Evolutionary conservation across 2,113 vertebrate species (phyloP), one percentile per base, ranked within the genome.

Genomic region (Ammodytes marinus): DNA sequence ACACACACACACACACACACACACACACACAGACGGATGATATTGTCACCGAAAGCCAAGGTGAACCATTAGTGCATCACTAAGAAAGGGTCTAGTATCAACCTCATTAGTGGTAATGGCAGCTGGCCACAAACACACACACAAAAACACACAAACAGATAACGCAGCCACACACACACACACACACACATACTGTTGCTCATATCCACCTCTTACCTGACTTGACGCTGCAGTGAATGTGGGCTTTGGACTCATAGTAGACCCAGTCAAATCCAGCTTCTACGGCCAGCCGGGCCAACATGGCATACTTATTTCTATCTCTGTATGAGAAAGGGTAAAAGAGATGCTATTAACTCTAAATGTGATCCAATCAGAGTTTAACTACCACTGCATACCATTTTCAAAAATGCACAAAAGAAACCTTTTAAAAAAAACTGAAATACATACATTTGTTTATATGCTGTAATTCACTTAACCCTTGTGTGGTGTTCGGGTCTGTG

Each of bases 191-290:
- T 58, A 12, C 60, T 27, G 5, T 4, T 4, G 46, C 9, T 76
- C 53, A 47, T 8, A 74, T 43, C 6, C 27, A 9, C 65, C 3
- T 74, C 95, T 90, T 95, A 99, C 98, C 98, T 92, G 98, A 99
- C 88, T 99, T 99, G 89, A 99, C 98, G 0, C 97, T 98, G 87
- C 97, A 98, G 93, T 98, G 97, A 83, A 98, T 95, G 80, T 98
- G 97, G 0, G 95, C 96, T 93, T 98, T 98, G 88, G 97, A 98
- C 90, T 98, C 97, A 0, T 97, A 98, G 93, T 97, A 96, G 87
- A 98, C 97, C 97, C 97, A 98, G 84, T 98, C 97, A 0, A 98
- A 98, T 69, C 97, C 97, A 2, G 97, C 97, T 89, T 98, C 97
- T 71, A 97, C 97, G 0, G 97, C 97, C 90, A 98, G 91, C 73